Percentiles rank a stretch among this genome's conserved stretches.
Conservation (phyloP, 1,140 invertebrate genomes). For the Adoxophyes honmai region DNA sequence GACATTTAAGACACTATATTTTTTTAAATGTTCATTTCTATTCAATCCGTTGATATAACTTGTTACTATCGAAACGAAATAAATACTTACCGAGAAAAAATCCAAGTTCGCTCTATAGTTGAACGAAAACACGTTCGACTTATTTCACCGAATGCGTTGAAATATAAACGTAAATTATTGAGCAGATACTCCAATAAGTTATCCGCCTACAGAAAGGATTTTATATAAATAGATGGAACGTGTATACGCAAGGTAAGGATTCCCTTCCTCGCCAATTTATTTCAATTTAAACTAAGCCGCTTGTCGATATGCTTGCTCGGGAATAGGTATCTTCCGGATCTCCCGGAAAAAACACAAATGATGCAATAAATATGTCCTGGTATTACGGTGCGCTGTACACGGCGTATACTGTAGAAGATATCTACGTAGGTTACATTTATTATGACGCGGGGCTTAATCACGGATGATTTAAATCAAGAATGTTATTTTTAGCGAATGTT, state of each 20-base stretch:
- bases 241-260: conserved; percentile 49
- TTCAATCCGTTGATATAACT: neutral
- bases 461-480: too few relatives aligned
- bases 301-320: conserved; percentile 58
- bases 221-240: conserved; percentile 41
- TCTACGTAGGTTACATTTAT: too few relatives aligned
- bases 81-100: neutral
- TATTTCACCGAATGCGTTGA: too few relatives aligned
- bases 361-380: conserved; percentile 2
- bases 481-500: too few relatives aligned
- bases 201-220: conserved; percentile 19
- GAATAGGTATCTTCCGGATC: conserved; percentile 49
- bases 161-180: too few relatives aligned
- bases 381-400: neutral
- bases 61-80: neutral
- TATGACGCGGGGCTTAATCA: too few relatives aligned
- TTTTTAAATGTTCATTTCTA: too few relatives aligned
- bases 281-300: conserved; percentile 70
- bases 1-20: too few relatives aligned
- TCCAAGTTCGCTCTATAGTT: too few relatives aligned
- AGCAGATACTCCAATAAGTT: neutral
- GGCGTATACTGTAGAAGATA: neutral
- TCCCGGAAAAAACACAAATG: conserved; percentile 52
- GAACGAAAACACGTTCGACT: too few relatives aligned
- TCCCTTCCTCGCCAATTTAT: conserved; percentile 62